Base-by-base conservation (phyloP, 2,888 invertebrate genomes). In the Dusona sp. region DNA sequence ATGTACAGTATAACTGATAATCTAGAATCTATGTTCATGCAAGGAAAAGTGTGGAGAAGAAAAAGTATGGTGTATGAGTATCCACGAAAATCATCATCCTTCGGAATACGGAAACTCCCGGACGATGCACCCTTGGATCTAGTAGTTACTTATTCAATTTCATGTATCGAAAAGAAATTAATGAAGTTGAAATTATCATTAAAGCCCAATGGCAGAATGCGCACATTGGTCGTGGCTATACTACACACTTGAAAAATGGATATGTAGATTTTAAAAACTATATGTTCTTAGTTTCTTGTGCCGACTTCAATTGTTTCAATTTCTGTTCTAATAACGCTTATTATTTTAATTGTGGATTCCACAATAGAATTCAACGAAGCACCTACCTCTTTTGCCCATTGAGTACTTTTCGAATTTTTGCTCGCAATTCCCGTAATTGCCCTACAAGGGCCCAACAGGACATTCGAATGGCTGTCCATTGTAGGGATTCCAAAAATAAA, bases 1-100 rank as follows among this genome's bases (percentile, higher is more conserved):
- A 83, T 68, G 7, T 78, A 33, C n/a, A 48, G 42, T 38, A 3
- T 25, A 42, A 48, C 65, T n/a, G n/a, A n/a, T n/a, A 16, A 16
- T 22, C 22, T 22, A 19, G 54, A 51, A 36, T 72, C n/a, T 70
- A 19, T 79, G 13, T 57, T 42, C n/a, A 61, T 79, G n/a, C n/a
- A 42, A 61, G 79, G 67, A 73, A 79, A 42, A 64, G 57, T 72
- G 51, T 72, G 45, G 16, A 61, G 57, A n/a, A 68, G 25, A 79
- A 68, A 68, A 22, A 38, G n/a, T 19, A 16, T 11, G 22, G 61
- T 61, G 2, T 75, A 75, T 29, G 45, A 42, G 25, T 75, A 75
- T 75, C 61, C 74, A 22, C 51, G 19, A 48, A 54, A 54, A 73
- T 54, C 70, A n/a, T 51, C 51, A n/a, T 51, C 51, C n/a, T 51